Percentiles rank a stretch among this genome's conserved stretches.
phyloP scores from a whole-genome alignment of 2,888 invertebrate species.

The Oxystoma pomonae region DNA sequence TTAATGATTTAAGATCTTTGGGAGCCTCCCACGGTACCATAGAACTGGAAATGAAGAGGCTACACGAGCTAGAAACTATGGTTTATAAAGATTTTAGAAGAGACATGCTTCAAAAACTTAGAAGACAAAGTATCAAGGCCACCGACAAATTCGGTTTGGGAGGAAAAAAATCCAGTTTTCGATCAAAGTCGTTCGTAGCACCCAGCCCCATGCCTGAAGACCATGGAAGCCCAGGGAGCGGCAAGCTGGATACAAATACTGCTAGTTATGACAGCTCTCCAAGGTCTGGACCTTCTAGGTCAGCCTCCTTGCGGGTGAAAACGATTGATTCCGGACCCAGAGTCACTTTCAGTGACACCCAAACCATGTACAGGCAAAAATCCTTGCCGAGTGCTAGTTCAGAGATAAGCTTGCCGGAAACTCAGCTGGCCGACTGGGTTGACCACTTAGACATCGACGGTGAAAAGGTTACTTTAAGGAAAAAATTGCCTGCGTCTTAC shows the following conservation, averaged over 20 bases:
- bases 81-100: constrained; percentile 92
- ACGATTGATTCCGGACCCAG: constrained; percentile 50
- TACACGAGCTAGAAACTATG: constrained; percentile 90
- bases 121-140: constrained; percentile 78
- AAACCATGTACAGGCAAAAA: constrained; percentile 62
- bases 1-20: constrained; percentile 72
- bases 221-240: constrained; percentile 49
- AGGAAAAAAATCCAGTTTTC: constrained; percentile 57
- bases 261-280: constrained; percentile 70
- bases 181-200: constrained; percentile 74
- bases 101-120: constrained; percentile 88
- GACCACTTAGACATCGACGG: constrained; percentile 62
- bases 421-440: constrained; percentile 53
- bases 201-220: constrained; percentile 64
- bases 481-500: constrained; percentile 48
- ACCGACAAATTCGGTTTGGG: constrained; percentile 73
- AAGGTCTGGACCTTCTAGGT: constrained; percentile 64
- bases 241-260: constrained; percentile 41
- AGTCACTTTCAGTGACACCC: constrained; percentile 60
- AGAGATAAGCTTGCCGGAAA: constrained; percentile 61
- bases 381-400: constrained; percentile 74
- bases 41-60: constrained; percentile 84
- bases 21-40: constrained; percentile 57
- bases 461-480: constrained; percentile 59
- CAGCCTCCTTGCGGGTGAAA: constrained; percentile 62